Percentiles rank a stretch among this genome's conserved stretches.
These are phyloP conservation scores for Coracias cyanogaster DNA, from an alignment of 2,797 vertebrate genomes.

Conservation along the genomic window DNA sequence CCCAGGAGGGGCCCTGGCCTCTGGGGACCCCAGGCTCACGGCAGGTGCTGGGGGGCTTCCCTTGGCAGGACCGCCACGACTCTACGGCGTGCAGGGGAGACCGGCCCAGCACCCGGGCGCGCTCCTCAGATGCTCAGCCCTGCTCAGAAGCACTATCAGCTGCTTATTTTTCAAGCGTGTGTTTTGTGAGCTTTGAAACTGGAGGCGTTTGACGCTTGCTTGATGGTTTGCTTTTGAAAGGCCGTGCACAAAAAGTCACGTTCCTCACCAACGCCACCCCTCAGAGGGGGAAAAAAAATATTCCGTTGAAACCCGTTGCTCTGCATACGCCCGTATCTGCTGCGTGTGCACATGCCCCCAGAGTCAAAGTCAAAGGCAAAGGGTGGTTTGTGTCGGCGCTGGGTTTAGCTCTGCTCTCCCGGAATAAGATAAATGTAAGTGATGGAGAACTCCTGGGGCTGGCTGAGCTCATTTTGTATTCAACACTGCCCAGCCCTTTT, in stretches of 20 bases:
- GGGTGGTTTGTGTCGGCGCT: conserved; percentile 72
- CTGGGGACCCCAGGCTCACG: accelerated
- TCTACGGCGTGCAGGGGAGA: background rate
- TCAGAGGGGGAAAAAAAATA: background rate
- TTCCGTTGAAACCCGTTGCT: conserved; percentile 2
- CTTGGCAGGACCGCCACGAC: background rate
- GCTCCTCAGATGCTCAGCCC: accelerated
- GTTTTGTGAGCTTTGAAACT: conserved; percentile 9
- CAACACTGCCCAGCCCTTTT: conserved; percentile 80
- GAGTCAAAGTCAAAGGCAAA: conserved; percentile 80
- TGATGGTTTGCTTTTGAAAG: background rate
- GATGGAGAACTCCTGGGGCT: conserved; percentile 84
- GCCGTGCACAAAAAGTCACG: background rate
- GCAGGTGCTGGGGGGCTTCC: background rate
- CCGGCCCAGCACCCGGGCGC: accelerated
- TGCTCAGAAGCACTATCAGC: background rate
- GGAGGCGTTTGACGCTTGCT: background rate
- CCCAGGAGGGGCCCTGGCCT: background rate
- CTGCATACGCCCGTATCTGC: background rate
- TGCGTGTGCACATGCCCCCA: background rate
- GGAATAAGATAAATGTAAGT: conserved; percentile 83
- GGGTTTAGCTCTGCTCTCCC: conserved; percentile 71
- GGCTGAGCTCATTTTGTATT: conserved; percentile 87
- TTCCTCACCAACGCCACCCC: background rate
- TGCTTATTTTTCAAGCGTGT: accelerated